Percentiles rank a stretch among this genome's conserved stretches.
Evolutionary conservation across 2,888 invertebrate genomes (phyloP).

Genomic region (Pseudeuparius sepicola): DNA sequence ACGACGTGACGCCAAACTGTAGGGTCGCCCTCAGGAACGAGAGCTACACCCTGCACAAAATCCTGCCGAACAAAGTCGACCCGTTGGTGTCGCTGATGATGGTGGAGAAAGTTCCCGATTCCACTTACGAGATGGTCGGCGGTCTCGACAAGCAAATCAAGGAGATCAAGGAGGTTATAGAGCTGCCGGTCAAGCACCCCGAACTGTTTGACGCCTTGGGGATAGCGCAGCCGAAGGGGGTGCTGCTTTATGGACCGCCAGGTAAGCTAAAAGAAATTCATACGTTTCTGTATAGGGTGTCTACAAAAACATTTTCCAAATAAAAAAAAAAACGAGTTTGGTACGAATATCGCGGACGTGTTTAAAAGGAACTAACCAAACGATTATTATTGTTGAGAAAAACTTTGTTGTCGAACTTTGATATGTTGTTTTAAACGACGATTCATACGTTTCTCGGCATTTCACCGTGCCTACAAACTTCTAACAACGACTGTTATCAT

Average conservation of each 20-base stretch:
- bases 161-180: constrained; percentile 99
- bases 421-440: too few relatives aligned
- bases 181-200: constrained; percentile 98
- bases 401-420: too few relatives aligned
- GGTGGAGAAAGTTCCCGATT: constrained; percentile 99
- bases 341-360: too few relatives aligned
- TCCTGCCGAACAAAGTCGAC: constrained; percentile 98
- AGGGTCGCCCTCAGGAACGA: constrained; percentile 96
- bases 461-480: too few relatives aligned
- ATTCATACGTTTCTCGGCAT: too few relatives aligned
- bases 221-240: constrained; percentile 93
- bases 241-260: constrained; percentile 95
- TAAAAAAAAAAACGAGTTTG: too few relatives aligned
- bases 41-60: constrained; percentile 97
- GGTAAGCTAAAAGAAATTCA: constrained; percentile 36
- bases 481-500: too few relatives aligned
- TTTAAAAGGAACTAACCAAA: too few relatives aligned
- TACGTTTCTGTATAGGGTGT: background rate
- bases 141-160: constrained; percentile 99
- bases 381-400: too few relatives aligned
- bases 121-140: constrained; percentile 99
- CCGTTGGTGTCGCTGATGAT: constrained; percentile 99
- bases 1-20: constrained; percentile 94
- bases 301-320: too few relatives aligned
- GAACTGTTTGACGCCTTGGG: constrained; percentile 99